Conservation (phyloP, 2,888 invertebrate species). For the Idaea straminata region DNA sequence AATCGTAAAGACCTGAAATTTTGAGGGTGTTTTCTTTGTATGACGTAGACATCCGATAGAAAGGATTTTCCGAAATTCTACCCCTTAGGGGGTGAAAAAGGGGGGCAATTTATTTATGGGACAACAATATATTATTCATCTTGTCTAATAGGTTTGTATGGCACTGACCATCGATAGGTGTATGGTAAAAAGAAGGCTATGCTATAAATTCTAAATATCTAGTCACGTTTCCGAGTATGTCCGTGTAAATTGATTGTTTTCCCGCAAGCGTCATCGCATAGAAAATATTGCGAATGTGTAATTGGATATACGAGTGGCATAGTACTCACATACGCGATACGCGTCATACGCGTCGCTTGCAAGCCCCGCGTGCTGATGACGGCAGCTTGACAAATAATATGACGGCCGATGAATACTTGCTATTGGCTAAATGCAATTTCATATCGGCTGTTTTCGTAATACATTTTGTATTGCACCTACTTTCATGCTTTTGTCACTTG, state of each 20-base stretch:
- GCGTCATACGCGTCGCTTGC: constrained; percentile 43
- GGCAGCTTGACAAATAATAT: constrained; percentile 72
- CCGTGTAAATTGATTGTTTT: constrained; percentile 69
- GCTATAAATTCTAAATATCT: constrained; percentile 5
- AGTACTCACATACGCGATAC: not conserved
- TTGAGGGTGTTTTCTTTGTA: no score
- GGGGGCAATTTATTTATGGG: no score
- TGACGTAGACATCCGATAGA: no score
- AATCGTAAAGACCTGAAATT: no score
- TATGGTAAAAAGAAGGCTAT: not conserved
- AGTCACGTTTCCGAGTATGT: constrained; percentile 24
- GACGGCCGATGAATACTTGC: constrained; percentile 61
- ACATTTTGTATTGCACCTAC: constrained; percentile 4
- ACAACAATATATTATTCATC: no score
- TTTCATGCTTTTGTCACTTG: not conserved
- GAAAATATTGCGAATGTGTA: constrained; percentile 77
- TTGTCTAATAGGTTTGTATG: no score
- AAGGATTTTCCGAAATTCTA: no score
- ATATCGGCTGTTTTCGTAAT: constrained; percentile 32
- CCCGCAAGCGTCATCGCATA: constrained; percentile 64
- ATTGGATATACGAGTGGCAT: constrained; percentile 60
- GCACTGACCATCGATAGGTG: no score
- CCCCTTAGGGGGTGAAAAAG: no score
- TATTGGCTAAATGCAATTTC: constrained; percentile 59
- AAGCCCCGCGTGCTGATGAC: constrained; percentile 66